phyloP scores from a whole-genome alignment of 2,888 invertebrate genomes.

The Norana najaformis region DNA sequence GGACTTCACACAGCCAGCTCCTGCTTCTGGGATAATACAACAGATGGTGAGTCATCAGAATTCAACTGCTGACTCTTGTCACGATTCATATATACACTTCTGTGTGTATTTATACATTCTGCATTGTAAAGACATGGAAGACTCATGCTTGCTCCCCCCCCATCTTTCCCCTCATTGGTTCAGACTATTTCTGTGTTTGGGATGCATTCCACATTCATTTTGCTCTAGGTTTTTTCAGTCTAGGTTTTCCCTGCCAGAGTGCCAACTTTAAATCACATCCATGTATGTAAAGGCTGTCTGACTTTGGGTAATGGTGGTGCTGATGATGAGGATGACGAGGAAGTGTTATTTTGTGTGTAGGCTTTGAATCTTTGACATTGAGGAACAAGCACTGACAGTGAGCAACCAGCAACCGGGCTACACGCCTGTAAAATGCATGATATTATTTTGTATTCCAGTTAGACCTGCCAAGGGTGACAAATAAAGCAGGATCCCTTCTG shows the following conservation, averaged over 20 bases:
- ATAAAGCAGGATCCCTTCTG: background rate
- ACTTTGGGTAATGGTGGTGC: background rate
- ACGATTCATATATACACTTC: background rate
- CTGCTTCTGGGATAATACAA: constrained; percentile 98
- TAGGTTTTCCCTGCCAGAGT: too few relatives aligned
- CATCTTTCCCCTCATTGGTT: too few relatives aligned
- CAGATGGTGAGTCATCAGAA: constrained; percentile 73
- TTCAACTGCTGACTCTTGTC: background rate
- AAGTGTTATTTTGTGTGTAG: background rate
- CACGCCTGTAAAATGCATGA: background rate
- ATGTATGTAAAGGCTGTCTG: too few relatives aligned
- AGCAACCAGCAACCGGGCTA: background rate
- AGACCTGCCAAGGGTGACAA: background rate
- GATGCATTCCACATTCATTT: too few relatives aligned
- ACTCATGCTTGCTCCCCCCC: too few relatives aligned
- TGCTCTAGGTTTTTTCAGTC: too few relatives aligned
- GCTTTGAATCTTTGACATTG: background rate
- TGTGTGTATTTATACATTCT: too few relatives aligned
- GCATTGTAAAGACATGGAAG: too few relatives aligned
- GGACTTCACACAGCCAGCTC: constrained; percentile 97
- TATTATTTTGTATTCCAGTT: background rate
- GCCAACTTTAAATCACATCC: too few relatives aligned
- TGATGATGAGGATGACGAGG: too few relatives aligned
- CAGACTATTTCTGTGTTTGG: too few relatives aligned
- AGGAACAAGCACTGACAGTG: background rate